A percentile compares a stretch with the other conserved stretches of the same genome.
phyloP scores from a whole-genome alignment of 2,888 invertebrate species.

The Acanthosepion pharaonis region DNA sequence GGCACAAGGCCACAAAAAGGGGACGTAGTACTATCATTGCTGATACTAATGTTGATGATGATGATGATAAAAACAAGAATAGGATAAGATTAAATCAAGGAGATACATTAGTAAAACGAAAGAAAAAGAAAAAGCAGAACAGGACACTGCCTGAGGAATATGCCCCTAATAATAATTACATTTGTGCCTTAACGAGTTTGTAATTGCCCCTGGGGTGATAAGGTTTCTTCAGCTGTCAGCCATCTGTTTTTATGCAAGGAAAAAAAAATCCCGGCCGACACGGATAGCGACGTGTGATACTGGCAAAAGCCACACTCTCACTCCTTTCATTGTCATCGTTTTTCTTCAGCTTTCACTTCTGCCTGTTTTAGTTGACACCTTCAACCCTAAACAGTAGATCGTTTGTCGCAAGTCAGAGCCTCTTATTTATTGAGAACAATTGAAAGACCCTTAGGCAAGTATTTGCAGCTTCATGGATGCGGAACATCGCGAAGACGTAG shows the following conservation, averaged over 20 bases:
- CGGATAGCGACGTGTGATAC: not conserved
- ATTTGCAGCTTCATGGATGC: not conserved
- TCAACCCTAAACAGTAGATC: not conserved
- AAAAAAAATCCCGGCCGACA: not conserved
- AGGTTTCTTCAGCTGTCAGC: constrained; percentile 33
- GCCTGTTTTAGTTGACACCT: not conserved
- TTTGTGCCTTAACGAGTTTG: constrained; percentile 33
- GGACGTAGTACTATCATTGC: not conserved
- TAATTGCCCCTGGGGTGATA: constrained; percentile 1
- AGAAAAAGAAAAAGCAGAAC: not conserved
- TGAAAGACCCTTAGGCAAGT: not conserved
- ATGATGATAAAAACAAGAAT: not conserved
- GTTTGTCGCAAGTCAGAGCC: not conserved
- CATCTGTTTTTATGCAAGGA: not conserved
- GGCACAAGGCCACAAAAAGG: not conserved
- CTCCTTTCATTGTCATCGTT: not conserved
- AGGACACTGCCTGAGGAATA: not conserved
- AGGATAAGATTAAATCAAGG: not conserved
- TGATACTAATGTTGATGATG: not conserved
- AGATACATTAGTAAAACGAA: not conserved
- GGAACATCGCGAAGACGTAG: not conserved
- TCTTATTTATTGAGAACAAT: not conserved
- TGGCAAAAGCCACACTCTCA: not conserved
- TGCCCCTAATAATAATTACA: constrained; percentile 33
- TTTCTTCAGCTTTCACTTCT: not conserved